phyloP scores from a whole-genome alignment of 2,888 invertebrate genomes.

The Drosophila helvetica region DNA sequence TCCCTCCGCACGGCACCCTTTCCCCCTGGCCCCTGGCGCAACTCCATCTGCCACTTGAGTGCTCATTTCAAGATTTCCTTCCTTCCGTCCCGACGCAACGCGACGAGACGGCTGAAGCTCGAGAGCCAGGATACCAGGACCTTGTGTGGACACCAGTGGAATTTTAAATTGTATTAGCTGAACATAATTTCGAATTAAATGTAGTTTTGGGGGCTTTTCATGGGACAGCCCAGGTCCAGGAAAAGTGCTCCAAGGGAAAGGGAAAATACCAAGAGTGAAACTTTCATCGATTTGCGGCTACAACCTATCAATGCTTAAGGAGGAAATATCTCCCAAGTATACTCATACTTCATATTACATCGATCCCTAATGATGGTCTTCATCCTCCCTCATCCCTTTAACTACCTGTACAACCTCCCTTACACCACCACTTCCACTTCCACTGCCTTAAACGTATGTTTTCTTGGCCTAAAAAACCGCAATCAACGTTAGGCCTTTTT shows the following conservation, averaged over 20 bases:
- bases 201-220: slow-evolving; percentile 28
- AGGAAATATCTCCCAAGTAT: slow-evolving; percentile 7
- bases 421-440: not conserved
- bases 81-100: slow-evolving; percentile 46
- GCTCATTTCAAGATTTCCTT: slow-evolving; percentile 70
- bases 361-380: slow-evolving; percentile 5
- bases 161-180: slow-evolving; percentile 75
- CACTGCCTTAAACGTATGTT: slow-evolving; percentile 5
- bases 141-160: slow-evolving; percentile 63
- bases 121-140: slow-evolving; percentile 43
- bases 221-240: not conserved
- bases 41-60: slow-evolving; percentile 64
- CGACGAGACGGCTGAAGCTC: slow-evolving; percentile 49
- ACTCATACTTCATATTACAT: slow-evolving; percentile 2
- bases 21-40: slow-evolving; percentile 5
- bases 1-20: not conserved
- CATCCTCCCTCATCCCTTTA: slow-evolving; percentile 7
- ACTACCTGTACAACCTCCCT: slow-evolving; percentile 13
- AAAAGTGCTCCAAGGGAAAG: slow-evolving; percentile 16
- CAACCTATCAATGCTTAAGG: slow-evolving; percentile 1
- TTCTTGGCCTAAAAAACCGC: slow-evolving; percentile 54
- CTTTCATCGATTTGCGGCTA: not conserved
- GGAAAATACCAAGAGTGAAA: slow-evolving; percentile 2
- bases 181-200: slow-evolving; percentile 76
- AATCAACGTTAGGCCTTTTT: slow-evolving; percentile 70